Evolutionary conservation across 2,797 vertebrate genomes (phyloP).

Genomic region (Onychomys leucogaster): DNA sequence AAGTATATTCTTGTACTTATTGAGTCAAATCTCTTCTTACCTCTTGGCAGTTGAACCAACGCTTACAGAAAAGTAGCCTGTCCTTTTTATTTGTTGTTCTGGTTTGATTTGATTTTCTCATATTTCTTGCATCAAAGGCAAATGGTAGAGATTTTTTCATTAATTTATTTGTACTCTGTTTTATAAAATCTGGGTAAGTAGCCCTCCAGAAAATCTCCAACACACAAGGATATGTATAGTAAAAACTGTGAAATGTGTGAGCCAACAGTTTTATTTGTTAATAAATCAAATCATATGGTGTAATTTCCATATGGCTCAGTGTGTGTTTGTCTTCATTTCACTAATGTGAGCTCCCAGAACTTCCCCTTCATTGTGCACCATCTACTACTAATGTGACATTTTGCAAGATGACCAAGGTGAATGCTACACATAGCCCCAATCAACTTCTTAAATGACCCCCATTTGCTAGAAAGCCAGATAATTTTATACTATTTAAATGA

Average conservation of each 20-base stretch:
- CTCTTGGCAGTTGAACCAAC: slow-evolving; percentile 70
- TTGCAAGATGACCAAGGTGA: slow-evolving; percentile 48
- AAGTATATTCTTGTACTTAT: slow-evolving; percentile 73
- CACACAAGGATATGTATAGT: slow-evolving; percentile 76
- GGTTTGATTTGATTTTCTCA: slow-evolving; percentile 82
- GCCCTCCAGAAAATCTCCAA: slow-evolving; percentile 81
- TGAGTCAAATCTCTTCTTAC: slow-evolving; percentile 71
- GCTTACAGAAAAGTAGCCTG: slow-evolving; percentile 69
- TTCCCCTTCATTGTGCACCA: too few species aligned
- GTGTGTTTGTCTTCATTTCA: slow-evolving; percentile 77
- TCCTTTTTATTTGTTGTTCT: slow-evolving; percentile 72
- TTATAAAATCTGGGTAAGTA: slow-evolving; percentile 81
- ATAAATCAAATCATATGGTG: slow-evolving; percentile 84
- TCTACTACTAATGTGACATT: slow-evolving; percentile 39
- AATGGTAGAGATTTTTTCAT: slow-evolving; percentile 35
- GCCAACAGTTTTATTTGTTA: slow-evolving; percentile 85
- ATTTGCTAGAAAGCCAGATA: slow-evolving; percentile 62
- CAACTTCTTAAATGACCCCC: not conserved
- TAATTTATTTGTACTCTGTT: slow-evolving; percentile 32
- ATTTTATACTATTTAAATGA: slow-evolving; percentile 69
- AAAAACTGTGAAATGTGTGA: slow-evolving; percentile 85
- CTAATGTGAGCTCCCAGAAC: slow-evolving; percentile 54
- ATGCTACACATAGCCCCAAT: slow-evolving; percentile 50
- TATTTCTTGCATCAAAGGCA: slow-evolving; percentile 78
- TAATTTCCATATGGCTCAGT: slow-evolving; percentile 84